A percentile compares a stretch with the other conserved stretches of the same genome.
Evolutionary conservation across 2,888 invertebrate species (phyloP).

Genomic region (Cheilosia urbana): DNA sequence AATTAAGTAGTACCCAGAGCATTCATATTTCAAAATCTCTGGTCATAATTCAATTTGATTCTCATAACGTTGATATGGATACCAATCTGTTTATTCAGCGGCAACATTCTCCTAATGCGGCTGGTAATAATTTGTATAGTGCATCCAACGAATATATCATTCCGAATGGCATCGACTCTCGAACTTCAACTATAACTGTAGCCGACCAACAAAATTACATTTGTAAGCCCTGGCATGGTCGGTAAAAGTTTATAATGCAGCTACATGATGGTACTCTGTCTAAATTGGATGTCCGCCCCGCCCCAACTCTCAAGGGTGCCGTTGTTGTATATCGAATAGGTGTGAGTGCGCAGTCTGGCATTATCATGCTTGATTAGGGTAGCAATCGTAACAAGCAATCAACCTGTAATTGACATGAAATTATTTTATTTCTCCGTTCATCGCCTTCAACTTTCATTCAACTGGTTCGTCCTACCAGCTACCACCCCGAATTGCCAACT

Average conservation of each 20-base stretch:
- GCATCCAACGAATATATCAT: background rate
- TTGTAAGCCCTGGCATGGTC: constrained; percentile 52
- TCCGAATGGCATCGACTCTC: constrained; percentile 11
- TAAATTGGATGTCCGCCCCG: constrained; percentile 3
- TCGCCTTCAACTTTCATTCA: constrained; percentile 34
- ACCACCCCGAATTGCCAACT: background rate
- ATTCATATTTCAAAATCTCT: constrained; percentile 62
- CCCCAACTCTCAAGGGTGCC: constrained; percentile 29
- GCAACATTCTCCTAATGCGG: constrained; percentile 11
- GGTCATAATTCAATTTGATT: constrained; percentile 63
- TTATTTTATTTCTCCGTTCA: constrained; percentile 62
- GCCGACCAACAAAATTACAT: constrained; percentile 61
- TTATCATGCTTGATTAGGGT: constrained; percentile 70
- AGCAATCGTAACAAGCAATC: constrained; percentile 66
- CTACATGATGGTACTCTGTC: constrained; percentile 14
- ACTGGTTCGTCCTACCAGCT: background rate
- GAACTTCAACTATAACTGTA: constrained; percentile 39
- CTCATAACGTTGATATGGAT: constrained; percentile 47
- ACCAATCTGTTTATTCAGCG: constrained; percentile 22
- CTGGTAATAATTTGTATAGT: constrained; percentile 23
- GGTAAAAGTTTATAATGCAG: constrained; percentile 55
- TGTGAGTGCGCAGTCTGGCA: constrained; percentile 3
- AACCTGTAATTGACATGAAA: constrained; percentile 68
- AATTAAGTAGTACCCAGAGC: constrained; percentile 54
- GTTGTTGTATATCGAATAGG: background rate